These are phyloP conservation scores for Paramormyrops hopkinsi DNA, from an alignment of 2,797 vertebrate genomes.

Conservation along the genomic window DNA sequence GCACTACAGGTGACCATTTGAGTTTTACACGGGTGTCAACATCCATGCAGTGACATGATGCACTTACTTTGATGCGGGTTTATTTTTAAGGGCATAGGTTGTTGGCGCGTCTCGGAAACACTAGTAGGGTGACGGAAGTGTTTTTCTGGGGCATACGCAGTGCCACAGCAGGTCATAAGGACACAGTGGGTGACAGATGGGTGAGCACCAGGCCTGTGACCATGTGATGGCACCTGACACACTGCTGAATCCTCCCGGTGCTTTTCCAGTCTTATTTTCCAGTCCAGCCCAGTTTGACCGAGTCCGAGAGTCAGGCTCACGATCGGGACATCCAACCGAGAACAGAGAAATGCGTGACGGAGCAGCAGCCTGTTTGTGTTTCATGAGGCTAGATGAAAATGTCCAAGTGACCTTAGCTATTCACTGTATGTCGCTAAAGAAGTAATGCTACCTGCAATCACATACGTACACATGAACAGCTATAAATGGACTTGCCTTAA, in stretches of 20 bases:
- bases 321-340: conserved; percentile 33
- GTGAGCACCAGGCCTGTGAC: conserved; percentile 35
- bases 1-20: neutral
- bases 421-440: conserved; percentile 21
- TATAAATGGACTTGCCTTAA: conserved; percentile 31
- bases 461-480: neutral
- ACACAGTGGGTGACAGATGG: conserved; percentile 48
- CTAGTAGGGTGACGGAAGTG: neutral
- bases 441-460: conserved; percentile 9
- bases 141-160: neutral
- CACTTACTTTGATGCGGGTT: neutral
- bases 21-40: neutral
- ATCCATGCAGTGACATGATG: neutral
- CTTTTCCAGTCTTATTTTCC: neutral
- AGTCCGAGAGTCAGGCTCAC: neutral
- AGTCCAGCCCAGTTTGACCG: neutral
- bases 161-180: conserved; percentile 44
- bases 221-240: neutral
- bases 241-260: neutral
- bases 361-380: neutral
- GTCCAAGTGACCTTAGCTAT: conserved; percentile 19
- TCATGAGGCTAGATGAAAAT: neutral
- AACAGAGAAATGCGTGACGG: neutral
- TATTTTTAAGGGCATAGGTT: neutral
- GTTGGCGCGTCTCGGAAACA: neutral